A percentile compares a stretch with the other conserved stretches of the same genome.
Evolutionary conservation across 2,888 invertebrate genomes (phyloP).

Genomic region (Rhaphigaster nebulosa): DNA sequence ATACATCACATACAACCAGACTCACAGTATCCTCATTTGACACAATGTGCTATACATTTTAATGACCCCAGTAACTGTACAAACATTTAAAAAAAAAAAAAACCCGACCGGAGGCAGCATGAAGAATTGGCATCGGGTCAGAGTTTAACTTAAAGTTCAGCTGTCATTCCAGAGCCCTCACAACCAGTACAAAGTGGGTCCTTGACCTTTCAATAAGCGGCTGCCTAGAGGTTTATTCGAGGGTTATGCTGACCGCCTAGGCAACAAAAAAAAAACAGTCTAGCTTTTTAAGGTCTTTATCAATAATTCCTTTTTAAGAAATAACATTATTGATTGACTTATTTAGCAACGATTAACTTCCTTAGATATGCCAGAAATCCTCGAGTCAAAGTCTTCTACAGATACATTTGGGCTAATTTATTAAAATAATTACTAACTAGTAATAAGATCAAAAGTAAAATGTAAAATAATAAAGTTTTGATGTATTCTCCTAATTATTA

Average conservation of each 20-base stretch:
- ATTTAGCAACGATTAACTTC: no score
- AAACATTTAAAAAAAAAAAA: background rate
- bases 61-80: background rate
- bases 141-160: background rate
- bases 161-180: background rate
- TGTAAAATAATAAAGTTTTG: no score
- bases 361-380: no score
- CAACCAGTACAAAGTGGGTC: background rate
- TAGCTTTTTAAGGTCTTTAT: background rate
- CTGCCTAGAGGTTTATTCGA: background rate
- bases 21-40: no score
- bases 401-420: no score
- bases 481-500: no score
- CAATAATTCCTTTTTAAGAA: background rate
- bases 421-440: no score
- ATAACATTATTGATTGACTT: no score
- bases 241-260: background rate
- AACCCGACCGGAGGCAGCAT: background rate
- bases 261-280: background rate
- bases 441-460: no score
- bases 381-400: no score
- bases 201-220: slow-evolving; percentile 7
- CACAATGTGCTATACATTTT: no score
- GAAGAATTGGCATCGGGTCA: background rate
- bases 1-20: no score